phyloP scores from a whole-genome alignment of 2,888 invertebrate genomes.

The Panzeria rudis region DNA sequence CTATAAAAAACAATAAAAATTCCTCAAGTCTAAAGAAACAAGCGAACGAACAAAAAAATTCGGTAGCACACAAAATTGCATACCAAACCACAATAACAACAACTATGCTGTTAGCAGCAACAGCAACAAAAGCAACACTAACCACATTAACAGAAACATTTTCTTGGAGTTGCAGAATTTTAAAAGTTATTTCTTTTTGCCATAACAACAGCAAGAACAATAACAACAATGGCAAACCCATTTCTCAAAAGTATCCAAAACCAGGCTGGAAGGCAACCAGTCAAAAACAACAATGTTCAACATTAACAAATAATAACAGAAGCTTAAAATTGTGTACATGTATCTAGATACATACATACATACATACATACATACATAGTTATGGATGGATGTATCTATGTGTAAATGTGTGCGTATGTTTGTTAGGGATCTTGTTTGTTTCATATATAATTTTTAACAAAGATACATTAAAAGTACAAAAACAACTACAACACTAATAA shows the following conservation, averaged over 20 bases:
- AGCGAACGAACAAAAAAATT: constrained; percentile 56
- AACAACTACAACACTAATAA: constrained; percentile 58
- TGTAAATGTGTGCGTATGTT: background rate
- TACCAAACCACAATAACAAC: constrained; percentile 59
- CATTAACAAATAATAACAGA: constrained; percentile 70
- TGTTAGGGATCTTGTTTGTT: background rate
- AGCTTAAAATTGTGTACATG: constrained; percentile 64
- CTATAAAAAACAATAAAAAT: constrained; percentile 68
- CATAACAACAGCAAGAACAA: constrained; percentile 31
- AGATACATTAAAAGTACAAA: constrained; percentile 52
- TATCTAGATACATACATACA: background rate
- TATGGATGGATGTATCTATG: background rate
- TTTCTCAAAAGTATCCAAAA: constrained; percentile 44
- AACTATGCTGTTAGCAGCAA: constrained; percentile 31
- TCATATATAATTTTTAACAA: background rate
- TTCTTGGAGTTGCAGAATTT: constrained; percentile 29
- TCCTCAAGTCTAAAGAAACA: constrained; percentile 62
- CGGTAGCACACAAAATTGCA: constrained; percentile 68
- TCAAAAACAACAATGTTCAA: constrained; percentile 48
- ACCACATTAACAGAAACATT: constrained; percentile 34
- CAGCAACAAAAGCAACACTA: background rate
- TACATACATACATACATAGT: background rate
- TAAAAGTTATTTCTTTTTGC: constrained; percentile 38
- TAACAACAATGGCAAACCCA: constrained; percentile 7
- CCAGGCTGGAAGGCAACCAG: constrained; percentile 37